A percentile compares a stretch with the other conserved stretches of the same genome.
These are phyloP conservation scores for Helostoma temminkii DNA, from an alignment of 2,797 vertebrate genomes.

Conservation along the genomic window DNA sequence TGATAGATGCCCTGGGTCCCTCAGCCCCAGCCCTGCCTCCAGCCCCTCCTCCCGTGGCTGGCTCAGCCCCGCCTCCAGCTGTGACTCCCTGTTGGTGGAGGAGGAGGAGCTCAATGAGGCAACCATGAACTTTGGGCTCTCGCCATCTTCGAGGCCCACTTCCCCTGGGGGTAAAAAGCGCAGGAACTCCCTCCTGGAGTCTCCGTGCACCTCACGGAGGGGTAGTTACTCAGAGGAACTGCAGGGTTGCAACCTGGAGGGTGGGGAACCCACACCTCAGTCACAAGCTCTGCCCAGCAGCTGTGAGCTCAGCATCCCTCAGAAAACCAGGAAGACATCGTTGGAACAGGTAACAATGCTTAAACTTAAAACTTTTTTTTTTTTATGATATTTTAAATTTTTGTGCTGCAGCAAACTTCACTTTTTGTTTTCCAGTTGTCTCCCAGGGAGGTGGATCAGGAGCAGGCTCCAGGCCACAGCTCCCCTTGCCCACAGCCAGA, in stretches of 20 bases:
- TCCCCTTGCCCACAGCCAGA: constrained; percentile 77
- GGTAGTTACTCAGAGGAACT: constrained; percentile 90
- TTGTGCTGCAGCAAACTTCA: neutral
- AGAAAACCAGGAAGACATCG: constrained; percentile 93
- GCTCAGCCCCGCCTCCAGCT: constrained; percentile 92
- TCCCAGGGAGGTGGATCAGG: constrained; percentile 83
- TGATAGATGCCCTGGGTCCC: constrained; percentile 86
- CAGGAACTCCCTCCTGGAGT: constrained; percentile 86
- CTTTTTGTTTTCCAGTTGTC: constrained; percentile 71
- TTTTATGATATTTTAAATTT: neutral
- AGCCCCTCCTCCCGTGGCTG: constrained; percentile 92
- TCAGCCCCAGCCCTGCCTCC: constrained; percentile 92
- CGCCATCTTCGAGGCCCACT: constrained; percentile 86
- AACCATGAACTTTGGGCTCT: constrained; percentile 86
- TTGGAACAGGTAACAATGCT: constrained; percentile 85
- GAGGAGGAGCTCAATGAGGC: constrained; percentile 92
- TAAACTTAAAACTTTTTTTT: too few species aligned
- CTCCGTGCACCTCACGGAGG: constrained; percentile 86
- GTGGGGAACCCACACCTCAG: constrained; percentile 70
- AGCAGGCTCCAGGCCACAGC: constrained; percentile 76
- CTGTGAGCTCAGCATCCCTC: constrained; percentile 91
- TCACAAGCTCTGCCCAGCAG: constrained; percentile 70
- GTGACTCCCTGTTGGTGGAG: constrained; percentile 90
- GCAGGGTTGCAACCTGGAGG: constrained; percentile 70
- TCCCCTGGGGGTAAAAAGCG: constrained; percentile 93